Evolutionary conservation across 2,888 invertebrate species (phyloP), one percentile per base, ranked within the genome.

Genomic region (Drosophila pseudotalamancana): DNA sequence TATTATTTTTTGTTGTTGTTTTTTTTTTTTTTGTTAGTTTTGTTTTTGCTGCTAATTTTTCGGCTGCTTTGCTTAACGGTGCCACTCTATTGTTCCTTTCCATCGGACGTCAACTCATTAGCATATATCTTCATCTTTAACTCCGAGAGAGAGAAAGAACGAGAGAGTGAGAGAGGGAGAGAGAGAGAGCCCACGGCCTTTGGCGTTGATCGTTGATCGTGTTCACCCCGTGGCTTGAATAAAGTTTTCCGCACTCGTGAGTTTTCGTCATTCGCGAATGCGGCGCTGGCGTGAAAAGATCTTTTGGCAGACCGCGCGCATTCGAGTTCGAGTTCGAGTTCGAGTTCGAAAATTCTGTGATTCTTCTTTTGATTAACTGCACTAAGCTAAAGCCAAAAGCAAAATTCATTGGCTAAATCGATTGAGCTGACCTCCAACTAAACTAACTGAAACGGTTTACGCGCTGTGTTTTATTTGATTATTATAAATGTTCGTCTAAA

Each of bases 201-300:
- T 11, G 48, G 21, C 42, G 25, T 42, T 42, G 6, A 9, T 25
- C 14, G 25, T 25, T 31, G 43, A 59, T 66, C 70, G 54, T 72
- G 45, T n/a, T n/a, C 11, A 35, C 14, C 61, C 46, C 25, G 60
- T 37, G 53, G 62, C 51, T 32, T 56, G 73, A 45, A 65, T 71
- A 65, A 83, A 87, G 81, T 90, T 90, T 90, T 84, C 88, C 89
- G 63, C 69, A 74, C 82, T 84, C 77, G 76, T 78, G 88, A 85
- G 83, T 90, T 87, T 88, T 82, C 87, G 75, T 89, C 89, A 89
- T 88, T 89, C 89, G 89, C 83, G 69, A 84, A 82, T 73, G 74
- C 78, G 72, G 56, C 76, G 66, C 53, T 60, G 69, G 35, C 63
- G 72, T 57, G 66, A 69, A 72, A 66, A 77, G 77, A 82, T 89